phyloP scores from a whole-genome alignment of 2,113 vertebrate genomes.

The Laterallus jamaicensis region DNA sequence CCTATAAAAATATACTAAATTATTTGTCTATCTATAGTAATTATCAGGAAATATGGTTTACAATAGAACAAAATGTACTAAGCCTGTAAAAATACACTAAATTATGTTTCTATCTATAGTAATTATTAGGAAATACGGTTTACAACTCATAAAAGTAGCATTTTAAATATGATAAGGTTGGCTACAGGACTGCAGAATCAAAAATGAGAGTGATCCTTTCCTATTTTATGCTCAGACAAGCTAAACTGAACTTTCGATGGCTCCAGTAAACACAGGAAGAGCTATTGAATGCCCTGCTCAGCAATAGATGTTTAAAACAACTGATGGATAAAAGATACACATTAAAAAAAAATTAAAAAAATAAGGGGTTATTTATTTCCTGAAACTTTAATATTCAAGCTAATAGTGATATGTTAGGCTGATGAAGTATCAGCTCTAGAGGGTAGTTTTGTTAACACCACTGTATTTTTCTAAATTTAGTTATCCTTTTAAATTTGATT shows the following conservation, averaged over 20 bases:
- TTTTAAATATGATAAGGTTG: slow-evolving; percentile 54
- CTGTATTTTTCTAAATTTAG: slow-evolving; percentile 48
- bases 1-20: slow-evolving; percentile 72
- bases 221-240: not conserved
- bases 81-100: slow-evolving; percentile 68
- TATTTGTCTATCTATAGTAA: slow-evolving; percentile 72
- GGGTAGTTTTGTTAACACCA: not conserved
- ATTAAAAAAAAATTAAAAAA: not conserved
- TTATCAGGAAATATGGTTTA: slow-evolving; percentile 73
- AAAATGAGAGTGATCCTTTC: slow-evolving; percentile 13
- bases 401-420: slow-evolving; percentile 13
- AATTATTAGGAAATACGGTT: slow-evolving; percentile 63
- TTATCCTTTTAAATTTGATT: slow-evolving; percentile 43
- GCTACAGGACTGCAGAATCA: slow-evolving; percentile 6
- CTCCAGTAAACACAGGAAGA: not conserved
- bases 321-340: not conserved
- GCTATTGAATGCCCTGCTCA: not conserved
- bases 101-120: slow-evolving; percentile 52
- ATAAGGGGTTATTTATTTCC: slow-evolving; percentile 20
- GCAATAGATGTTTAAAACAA: not conserved
- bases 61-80: slow-evolving; percentile 66
- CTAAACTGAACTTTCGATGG: not conserved
- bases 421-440: slow-evolving; percentile 32
- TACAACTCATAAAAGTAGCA: slow-evolving; percentile 38
- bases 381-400: slow-evolving; percentile 12